Evolutionary conservation across 2,888 invertebrate species (phyloP), one percentile per base, ranked within the genome.

Genomic region (Cremastobaeus sp.): DNA sequence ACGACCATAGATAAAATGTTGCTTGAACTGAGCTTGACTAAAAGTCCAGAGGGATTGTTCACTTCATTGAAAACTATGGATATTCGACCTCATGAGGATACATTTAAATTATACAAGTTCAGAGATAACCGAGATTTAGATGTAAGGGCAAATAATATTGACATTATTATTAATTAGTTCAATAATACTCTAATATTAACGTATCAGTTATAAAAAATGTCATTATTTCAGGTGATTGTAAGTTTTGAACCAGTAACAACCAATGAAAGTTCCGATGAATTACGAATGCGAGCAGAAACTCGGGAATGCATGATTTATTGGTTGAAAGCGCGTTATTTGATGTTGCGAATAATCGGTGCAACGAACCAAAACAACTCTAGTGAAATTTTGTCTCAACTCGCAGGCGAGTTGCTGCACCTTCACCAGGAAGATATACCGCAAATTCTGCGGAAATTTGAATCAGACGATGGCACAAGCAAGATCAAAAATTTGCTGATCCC

Each of bases 1-100:
- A 90, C 90, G 72, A 91, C 90, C 54, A 91, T 90, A 55, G 96
- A 91, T 88, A 91, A 92, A 76, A 91, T 93, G 83, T 88, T 95
- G 45, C 88, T 93, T 74, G 93, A 94, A 86, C 89, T 96, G 25
- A 84, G 84, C 50, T 83, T 82, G 81, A 81, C 83, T 52, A 84
- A 85, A 35, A 82, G 80, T 75, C 77, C 79, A 1, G 69, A 77
- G 11, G 71, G 80, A 8, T 68, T 87, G 3, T 77, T 82, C 8
- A 78, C 81, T 41, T 80, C 83, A 6, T 72, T 88, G 21, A 74
- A 79, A 34, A 81, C 79, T 43, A 86, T 87, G 85, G 82, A 85
- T 18, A 79, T 87, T 55, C 81, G 84, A 54, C 83, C 85, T 0
- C 79, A 80, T 1, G 82, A 85, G 59, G 85, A 87, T 74, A 77